phyloP scores from a whole-genome alignment of 2,797 vertebrate species.

The Prionace glauca region DNA sequence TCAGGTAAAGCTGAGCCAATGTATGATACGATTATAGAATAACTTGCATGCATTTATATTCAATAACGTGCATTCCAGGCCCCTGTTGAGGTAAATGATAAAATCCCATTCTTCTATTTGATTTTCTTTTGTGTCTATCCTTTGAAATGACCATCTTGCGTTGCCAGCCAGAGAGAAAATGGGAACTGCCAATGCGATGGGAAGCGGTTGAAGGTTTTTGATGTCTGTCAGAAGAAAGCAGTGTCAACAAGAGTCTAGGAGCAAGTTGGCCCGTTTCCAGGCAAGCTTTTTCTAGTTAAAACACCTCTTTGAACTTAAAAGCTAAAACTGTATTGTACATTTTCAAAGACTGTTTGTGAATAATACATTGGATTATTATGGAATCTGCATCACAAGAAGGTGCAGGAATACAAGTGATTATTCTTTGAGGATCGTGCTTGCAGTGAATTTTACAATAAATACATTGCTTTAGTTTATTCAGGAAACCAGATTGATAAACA shows the following conservation, averaged over 20 bases:
- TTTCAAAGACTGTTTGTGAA: slow-evolving; percentile 20
- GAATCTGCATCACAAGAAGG: not conserved
- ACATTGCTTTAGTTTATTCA: slow-evolving; percentile 13
- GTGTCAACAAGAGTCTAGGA: not conserved
- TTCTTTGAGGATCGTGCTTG: slow-evolving; percentile 2
- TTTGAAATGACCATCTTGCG: too few relatives aligned
- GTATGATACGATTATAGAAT: not conserved
- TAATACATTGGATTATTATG: slow-evolving; percentile 17
- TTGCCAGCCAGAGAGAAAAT: not conserved
- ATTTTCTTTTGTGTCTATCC: not conserved
- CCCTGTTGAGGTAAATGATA: not conserved
- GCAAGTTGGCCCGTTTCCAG: not conserved
- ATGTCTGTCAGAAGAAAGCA: not conserved
- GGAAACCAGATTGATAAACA: not conserved
- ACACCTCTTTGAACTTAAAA: slow-evolving; percentile 26
- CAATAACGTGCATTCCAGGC: not conserved
- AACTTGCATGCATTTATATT: not conserved
- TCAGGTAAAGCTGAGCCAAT: not conserved
- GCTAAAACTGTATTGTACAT: not conserved
- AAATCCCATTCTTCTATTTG: too few relatives aligned
- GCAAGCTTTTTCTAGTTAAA: not conserved
- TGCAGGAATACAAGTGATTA: not conserved
- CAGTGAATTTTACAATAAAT: not conserved
- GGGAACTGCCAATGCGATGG: not conserved
- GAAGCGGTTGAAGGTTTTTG: not conserved